These are phyloP conservation scores for Eptatretus burgeri DNA, from an alignment of 2,113 vertebrate genomes.

Conservation along the genomic window DNA sequence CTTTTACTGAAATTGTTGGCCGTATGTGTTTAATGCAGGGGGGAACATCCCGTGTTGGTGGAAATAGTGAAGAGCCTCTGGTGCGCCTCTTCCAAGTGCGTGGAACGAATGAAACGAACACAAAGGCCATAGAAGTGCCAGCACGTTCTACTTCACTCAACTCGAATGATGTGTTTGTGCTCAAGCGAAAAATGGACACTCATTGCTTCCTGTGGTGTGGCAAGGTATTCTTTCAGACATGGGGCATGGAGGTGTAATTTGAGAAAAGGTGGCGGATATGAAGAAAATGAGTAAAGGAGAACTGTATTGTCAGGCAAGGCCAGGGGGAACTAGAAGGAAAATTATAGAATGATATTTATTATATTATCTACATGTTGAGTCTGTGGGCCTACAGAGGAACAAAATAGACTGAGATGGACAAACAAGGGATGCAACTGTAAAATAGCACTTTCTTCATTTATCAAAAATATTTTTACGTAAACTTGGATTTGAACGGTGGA, in stretches of 20 bases:
- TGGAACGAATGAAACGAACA: constrained; percentile 26
- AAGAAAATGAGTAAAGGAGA: too few species aligned
- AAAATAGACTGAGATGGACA: too few species aligned
- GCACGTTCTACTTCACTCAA: constrained; percentile 30
- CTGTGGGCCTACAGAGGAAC: too few species aligned
- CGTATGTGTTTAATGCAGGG: constrained; percentile 18
- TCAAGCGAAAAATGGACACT: constrained; percentile 18
- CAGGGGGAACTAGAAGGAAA: too few species aligned
- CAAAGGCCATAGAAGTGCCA: constrained; percentile 25
- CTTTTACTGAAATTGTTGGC: too few species aligned
- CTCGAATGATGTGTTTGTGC: constrained; percentile 48
- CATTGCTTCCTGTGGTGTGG: constrained; percentile 42
- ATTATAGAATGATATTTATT: too few species aligned
- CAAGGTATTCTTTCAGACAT: constrained; percentile 24
- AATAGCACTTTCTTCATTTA: too few species aligned
- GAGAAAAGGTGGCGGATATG: background rate
- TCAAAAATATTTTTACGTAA: too few species aligned
- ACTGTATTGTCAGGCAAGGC: too few species aligned
- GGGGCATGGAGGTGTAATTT: background rate
- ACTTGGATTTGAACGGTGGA: too few species aligned
- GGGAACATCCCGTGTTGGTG: constrained; percentile 33
- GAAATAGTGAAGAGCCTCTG: constrained; percentile 21
- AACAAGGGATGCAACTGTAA: too few species aligned
- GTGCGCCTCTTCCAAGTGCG: constrained; percentile 43
- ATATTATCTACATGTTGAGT: too few species aligned